Percentiles rank a stretch among this genome's conserved stretches.
Evolutionary conservation across 2,797 vertebrate species (phyloP).

Genomic region (Synaphobranchus kaupii): DNA sequence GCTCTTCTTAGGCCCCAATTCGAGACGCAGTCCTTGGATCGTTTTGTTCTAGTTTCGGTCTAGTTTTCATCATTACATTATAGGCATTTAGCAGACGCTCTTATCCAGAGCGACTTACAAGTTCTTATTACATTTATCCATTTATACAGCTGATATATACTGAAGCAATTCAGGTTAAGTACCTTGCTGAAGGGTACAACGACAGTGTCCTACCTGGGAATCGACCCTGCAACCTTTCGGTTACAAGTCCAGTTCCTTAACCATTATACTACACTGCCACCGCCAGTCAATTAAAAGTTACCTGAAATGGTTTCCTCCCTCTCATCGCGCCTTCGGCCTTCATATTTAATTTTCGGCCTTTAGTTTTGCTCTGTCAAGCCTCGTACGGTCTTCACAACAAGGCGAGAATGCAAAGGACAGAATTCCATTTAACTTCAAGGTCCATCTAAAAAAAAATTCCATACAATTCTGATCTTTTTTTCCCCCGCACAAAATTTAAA

Average conservation of each 20-base stretch:
- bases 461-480: neutral
- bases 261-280: too few species aligned
- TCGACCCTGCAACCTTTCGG: too few species aligned
- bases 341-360: constrained; percentile 2
- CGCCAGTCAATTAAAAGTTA: neutral
- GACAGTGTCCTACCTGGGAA: too few species aligned
- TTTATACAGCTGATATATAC: too few species aligned
- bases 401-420: neutral
- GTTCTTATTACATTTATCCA: too few species aligned
- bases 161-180: too few species aligned
- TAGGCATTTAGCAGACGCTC: too few species aligned
- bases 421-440: constrained; percentile 15
- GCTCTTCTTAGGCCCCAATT: neutral
- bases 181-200: too few species aligned
- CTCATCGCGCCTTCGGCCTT: constrained; percentile 37
- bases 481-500: too few species aligned
- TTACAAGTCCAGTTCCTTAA: too few species aligned
- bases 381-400: neutral
- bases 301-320: constrained; percentile 33
- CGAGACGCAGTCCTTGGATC: neutral
- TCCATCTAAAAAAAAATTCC: neutral
- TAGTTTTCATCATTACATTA: too few species aligned
- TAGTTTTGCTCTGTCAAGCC: neutral
- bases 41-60: neutral
- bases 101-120: too few species aligned